A percentile compares a stretch with the other conserved stretches of the same genome.
These are phyloP conservation scores for Pemphigus obesinymphae DNA, from an alignment of 1,140 invertebrate genomes.

Conservation along the genomic window DNA sequence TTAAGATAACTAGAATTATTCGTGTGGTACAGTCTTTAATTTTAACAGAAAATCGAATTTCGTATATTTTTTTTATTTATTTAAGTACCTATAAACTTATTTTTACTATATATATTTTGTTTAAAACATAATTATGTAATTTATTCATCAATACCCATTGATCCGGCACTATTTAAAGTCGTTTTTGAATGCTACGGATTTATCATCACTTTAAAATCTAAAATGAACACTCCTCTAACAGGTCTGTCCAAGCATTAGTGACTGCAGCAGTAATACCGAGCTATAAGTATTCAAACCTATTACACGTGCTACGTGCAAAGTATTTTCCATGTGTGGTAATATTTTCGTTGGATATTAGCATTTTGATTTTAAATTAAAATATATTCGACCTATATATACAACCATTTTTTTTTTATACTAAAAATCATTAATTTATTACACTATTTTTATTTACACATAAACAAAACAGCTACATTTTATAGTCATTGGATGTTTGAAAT, in stretches of 20 bases:
- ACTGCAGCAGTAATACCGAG: too few relatives aligned
- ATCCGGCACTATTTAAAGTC: not conserved
- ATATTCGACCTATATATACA: not conserved
- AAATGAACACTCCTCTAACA: constrained; percentile 9
- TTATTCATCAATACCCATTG: constrained; percentile 19
- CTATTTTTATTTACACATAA: too few relatives aligned
- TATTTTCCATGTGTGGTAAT: not conserved
- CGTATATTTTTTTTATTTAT: not conserved
- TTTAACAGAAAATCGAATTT: not conserved
- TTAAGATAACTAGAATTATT: too few relatives aligned
- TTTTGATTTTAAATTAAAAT: constrained; percentile 1
- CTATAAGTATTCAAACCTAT: not conserved
- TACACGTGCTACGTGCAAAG: not conserved
- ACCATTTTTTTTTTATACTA: not conserved
- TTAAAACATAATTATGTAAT: not conserved
- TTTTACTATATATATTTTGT: too few relatives aligned
- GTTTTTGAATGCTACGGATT: constrained; percentile 10
- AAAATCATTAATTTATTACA: not conserved
- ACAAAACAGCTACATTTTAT: too few relatives aligned
- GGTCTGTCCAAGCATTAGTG: not conserved
- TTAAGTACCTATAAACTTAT: too few relatives aligned
- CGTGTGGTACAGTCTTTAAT: not conserved
- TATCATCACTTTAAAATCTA: constrained; percentile 28
- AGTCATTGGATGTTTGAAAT: too few relatives aligned
- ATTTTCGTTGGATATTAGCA: not conserved